These are phyloP conservation scores for Gallinago paraguaiae DNA, from an alignment of 2,113 vertebrate genomes.

Conservation along the genomic window DNA sequence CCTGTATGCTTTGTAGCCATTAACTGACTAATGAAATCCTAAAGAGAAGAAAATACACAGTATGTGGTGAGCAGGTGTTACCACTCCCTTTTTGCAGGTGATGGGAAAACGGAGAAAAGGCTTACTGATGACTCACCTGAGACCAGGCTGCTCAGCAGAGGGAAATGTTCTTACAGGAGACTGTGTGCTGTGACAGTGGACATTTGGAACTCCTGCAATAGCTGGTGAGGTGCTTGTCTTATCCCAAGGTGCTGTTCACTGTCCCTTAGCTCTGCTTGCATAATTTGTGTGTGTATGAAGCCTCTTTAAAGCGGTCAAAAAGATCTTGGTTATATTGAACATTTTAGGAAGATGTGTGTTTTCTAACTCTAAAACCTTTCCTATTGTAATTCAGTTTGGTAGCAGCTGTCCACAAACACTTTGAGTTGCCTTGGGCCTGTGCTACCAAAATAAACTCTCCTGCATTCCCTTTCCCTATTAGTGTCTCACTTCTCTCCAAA, in stretches of 20 bases:
- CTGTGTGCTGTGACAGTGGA: background rate
- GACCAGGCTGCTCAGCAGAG: background rate
- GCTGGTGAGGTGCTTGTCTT: background rate
- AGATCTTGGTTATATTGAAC: background rate
- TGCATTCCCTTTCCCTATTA: background rate
- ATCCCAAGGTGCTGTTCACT: too few species aligned
- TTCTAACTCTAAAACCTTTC: background rate
- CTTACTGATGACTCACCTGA: background rate
- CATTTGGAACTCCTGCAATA: background rate
- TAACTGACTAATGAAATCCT: constrained; percentile 53
- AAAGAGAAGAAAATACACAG: background rate
- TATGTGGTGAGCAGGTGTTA: constrained; percentile 19
- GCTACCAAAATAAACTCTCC: background rate
- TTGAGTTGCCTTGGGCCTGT: background rate
- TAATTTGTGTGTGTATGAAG: background rate
- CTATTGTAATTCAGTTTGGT: background rate
- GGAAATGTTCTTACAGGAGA: background rate
- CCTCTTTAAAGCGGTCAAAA: background rate
- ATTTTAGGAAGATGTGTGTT: background rate
- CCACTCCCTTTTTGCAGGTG: background rate
- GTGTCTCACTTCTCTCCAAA: background rate
- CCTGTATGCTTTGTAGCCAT: constrained; percentile 23
- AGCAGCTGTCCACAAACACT: background rate
- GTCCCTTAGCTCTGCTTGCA: background rate
- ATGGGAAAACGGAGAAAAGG: background rate